phyloP scores from a whole-genome alignment of 2,888 invertebrate species.

The Melanargia galathea region DNA sequence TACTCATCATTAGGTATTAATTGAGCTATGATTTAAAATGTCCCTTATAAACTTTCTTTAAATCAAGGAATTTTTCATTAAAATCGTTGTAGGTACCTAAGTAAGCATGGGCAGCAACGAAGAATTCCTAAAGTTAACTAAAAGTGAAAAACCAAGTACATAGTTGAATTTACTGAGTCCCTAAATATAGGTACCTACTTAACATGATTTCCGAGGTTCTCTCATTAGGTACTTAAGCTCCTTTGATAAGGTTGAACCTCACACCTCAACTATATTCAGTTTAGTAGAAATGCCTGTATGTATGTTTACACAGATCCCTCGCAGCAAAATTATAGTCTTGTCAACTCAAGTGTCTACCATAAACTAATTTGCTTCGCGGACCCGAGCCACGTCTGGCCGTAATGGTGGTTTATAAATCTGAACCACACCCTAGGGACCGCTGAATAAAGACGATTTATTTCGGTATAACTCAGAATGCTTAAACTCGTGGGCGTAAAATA shows the following conservation, averaged over 20 bases:
- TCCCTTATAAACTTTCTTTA: slow-evolving; percentile 1
- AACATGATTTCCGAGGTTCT: no score
- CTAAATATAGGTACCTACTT: no score
- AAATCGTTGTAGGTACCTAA: not conserved
- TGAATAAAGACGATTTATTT: slow-evolving; percentile 5
- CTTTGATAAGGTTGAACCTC: no score
- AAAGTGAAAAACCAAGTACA: no score
- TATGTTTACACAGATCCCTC: not conserved
- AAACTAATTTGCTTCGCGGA: slow-evolving; percentile 12
- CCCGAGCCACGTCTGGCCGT: slow-evolving; percentile 1
- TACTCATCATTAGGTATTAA: no score
- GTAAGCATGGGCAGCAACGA: not conserved
- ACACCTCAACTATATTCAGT: no score
- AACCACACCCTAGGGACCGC: not conserved
- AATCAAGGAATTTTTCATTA: not conserved
- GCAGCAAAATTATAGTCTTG: slow-evolving; percentile 11
- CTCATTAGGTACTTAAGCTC: no score
- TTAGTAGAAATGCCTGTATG: no score
- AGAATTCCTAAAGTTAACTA: no score
- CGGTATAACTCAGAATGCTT: not conserved
- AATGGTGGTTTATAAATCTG: slow-evolving; percentile 8
- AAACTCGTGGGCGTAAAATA: not conserved
- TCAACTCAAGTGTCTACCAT: slow-evolving; percentile 10
- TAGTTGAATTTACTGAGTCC: no score
- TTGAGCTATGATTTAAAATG: not conserved